Conservation (phyloP, 1,140 invertebrate genomes). For the Aphelenchoides fujianensis region DNA sequence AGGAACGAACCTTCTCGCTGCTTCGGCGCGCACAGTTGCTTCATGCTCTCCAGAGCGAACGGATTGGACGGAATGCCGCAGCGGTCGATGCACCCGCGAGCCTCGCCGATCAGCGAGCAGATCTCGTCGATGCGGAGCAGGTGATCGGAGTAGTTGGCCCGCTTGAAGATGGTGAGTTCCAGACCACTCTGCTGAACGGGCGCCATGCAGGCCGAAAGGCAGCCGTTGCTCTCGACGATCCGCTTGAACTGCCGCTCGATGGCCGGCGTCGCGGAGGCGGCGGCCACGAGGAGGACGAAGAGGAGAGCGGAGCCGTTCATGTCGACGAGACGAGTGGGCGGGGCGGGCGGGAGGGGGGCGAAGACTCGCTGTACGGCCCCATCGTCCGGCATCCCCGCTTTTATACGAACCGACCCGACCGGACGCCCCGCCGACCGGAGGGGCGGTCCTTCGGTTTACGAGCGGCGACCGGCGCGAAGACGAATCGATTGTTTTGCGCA, state of each 20-base stretch:
- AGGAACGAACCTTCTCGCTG: not conserved
- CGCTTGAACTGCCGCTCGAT: not conserved
- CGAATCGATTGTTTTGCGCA: no score
- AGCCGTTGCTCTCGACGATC: constrained; percentile 1
- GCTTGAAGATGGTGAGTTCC: constrained; percentile 17
- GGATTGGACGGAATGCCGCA: constrained; percentile 24
- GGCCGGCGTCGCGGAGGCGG: not conserved
- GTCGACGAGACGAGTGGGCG: not conserved
- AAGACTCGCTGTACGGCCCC: not conserved
- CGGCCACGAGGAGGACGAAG: not conserved
- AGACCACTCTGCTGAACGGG: not conserved
- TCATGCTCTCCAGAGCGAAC: constrained; percentile 17
- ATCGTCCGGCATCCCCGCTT: not conserved
- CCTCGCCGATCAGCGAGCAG: constrained; percentile 10
- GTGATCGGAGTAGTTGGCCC: constrained; percentile 1
- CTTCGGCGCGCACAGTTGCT: constrained; percentile 4
- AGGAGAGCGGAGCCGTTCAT: not conserved
- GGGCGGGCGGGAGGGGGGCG: not conserved
- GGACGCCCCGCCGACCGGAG: not conserved
- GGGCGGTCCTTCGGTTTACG: not conserved
- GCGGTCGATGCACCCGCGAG: constrained; percentile 17
- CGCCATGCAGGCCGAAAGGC: constrained; percentile 8
- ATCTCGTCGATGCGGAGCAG: constrained; percentile 8
- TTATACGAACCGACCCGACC: not conserved
- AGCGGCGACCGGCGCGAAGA: not conserved